Conservation (phyloP, 2,888 invertebrate species). For the Monopis laevigella region DNA sequence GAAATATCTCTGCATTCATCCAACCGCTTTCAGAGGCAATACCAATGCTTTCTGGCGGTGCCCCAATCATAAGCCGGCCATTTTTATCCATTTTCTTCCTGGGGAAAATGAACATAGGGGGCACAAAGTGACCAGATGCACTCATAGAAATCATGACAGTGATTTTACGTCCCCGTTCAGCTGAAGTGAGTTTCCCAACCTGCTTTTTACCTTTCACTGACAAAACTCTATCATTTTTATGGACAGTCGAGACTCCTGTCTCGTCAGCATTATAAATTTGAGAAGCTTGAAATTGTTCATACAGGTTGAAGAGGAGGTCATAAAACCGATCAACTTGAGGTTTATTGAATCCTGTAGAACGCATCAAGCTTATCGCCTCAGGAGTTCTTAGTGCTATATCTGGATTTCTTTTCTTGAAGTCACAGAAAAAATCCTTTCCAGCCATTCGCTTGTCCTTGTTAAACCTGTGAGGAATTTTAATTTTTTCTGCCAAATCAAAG, state of each 20-base stretch:
- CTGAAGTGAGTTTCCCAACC: conserved; percentile 17
- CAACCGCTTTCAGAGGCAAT: conserved; percentile 21
- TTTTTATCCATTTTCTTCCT: conserved; percentile 18
- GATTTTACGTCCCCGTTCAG: conserved; percentile 21
- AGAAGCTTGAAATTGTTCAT: conserved; percentile 17
- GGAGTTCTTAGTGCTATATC: conserved; percentile 14
- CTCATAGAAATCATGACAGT: conserved; percentile 20
- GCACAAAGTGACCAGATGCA: conserved; percentile 20
- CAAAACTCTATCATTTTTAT: conserved; percentile 21
- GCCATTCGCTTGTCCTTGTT: conserved; percentile 10
- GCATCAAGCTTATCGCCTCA: conserved; percentile 14
- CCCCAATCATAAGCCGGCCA: conserved; percentile 16
- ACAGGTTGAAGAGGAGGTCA: conserved; percentile 17
- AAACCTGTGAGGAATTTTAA: conserved; percentile 14
- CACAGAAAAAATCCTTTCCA: conserved; percentile 9
- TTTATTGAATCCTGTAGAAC: conserved; percentile 18
- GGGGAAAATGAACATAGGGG: conserved; percentile 22
- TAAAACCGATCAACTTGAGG: conserved; percentile 20
- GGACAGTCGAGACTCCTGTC: conserved; percentile 21
- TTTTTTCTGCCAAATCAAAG: conserved; percentile 15
- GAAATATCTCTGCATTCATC: conserved; percentile 21
- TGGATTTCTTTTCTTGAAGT: conserved; percentile 16
- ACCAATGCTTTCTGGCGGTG: conserved; percentile 18
- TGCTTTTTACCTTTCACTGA: conserved; percentile 18
- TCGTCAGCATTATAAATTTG: conserved; percentile 24